A percentile compares a stretch with the other conserved stretches of the same genome.
Conservation (phyloP, 2,888 invertebrate species). For the Clunio marinus region DNA sequence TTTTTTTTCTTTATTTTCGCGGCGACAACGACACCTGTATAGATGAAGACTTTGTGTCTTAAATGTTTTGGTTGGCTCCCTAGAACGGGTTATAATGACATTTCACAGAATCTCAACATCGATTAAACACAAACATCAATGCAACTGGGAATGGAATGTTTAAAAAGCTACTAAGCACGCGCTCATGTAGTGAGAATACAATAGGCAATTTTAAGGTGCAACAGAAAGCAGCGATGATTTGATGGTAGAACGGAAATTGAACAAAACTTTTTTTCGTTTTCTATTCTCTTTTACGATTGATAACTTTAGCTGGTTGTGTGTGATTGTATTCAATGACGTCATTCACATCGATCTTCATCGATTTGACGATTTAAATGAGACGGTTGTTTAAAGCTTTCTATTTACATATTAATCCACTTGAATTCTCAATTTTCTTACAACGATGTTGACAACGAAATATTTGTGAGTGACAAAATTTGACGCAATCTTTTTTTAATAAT, state of each 20-base stretch:
- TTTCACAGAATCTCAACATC: slow-evolving; percentile 27
- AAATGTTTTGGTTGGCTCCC: background rate
- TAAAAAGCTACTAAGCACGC: background rate
- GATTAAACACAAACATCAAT: background rate
- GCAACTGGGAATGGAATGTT: background rate
- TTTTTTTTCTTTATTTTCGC: background rate
- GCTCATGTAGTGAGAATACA: slow-evolving; percentile 9
- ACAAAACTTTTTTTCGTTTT: slow-evolving; percentile 22
- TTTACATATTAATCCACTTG: no score
- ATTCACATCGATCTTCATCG: background rate
- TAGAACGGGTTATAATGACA: slow-evolving; percentile 38
- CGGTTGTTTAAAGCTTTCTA: no score
- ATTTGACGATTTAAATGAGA: no score
- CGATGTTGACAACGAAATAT: no score
- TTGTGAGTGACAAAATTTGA: no score
- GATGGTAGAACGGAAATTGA: slow-evolving; percentile 30
- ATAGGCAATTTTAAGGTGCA: slow-evolving; percentile 28
- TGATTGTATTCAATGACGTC: slow-evolving; percentile 4
- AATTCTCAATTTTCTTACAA: no score
- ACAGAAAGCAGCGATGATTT: background rate
- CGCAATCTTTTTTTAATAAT: no score
- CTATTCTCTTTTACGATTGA: slow-evolving; percentile 8
- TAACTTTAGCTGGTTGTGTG: slow-evolving; percentile 1
- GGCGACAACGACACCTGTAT: slow-evolving; percentile 33
- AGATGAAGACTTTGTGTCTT: background rate